A percentile compares a stretch with the other conserved stretches of the same genome.
These are phyloP conservation scores for Tinea pellionella DNA, from an alignment of 2,888 invertebrate genomes.

Conservation along the genomic window DNA sequence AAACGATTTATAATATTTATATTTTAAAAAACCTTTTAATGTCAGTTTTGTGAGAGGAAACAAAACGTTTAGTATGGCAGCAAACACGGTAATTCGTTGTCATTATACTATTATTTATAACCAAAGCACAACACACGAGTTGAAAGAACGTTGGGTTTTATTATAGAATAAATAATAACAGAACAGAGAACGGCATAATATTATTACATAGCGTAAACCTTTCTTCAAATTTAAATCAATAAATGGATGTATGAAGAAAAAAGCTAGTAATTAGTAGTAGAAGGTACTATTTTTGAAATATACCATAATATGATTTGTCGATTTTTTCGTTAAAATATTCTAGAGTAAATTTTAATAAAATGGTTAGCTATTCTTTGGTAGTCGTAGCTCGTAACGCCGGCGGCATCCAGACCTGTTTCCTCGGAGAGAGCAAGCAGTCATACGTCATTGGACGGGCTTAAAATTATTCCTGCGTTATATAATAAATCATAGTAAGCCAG, in stretches of 20 bases:
- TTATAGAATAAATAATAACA: background rate
- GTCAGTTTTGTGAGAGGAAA: conserved; percentile 24
- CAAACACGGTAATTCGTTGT: conserved; percentile 62
- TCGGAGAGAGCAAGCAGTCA: conserved; percentile 39
- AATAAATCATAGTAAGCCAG: conserved; percentile 68
- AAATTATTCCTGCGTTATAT: conserved; percentile 62
- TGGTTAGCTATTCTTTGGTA: background rate
- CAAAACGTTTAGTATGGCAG: conserved; percentile 45
- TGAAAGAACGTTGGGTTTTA: conserved; percentile 21
- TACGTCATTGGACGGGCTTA: conserved; percentile 59
- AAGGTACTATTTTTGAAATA: too few relatives aligned
- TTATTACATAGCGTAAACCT: too few relatives aligned
- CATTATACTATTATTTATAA: conserved; percentile 66
- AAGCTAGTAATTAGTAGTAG: too few relatives aligned
- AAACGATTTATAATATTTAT: background rate
- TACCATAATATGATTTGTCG: too few relatives aligned
- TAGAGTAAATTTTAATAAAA: too few relatives aligned
- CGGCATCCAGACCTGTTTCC: conserved; percentile 54
- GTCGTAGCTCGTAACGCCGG: conserved; percentile 42
- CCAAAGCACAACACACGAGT: conserved; percentile 35
- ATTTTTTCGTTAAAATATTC: too few relatives aligned
- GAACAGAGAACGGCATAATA: too few relatives aligned
- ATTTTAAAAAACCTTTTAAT: background rate
- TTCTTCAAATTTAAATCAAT: too few relatives aligned
- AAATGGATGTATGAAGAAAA: too few relatives aligned